Conservation (phyloP, 2,797 vertebrate genomes). For the Xiphorhynchus erythropygius region DNA sequence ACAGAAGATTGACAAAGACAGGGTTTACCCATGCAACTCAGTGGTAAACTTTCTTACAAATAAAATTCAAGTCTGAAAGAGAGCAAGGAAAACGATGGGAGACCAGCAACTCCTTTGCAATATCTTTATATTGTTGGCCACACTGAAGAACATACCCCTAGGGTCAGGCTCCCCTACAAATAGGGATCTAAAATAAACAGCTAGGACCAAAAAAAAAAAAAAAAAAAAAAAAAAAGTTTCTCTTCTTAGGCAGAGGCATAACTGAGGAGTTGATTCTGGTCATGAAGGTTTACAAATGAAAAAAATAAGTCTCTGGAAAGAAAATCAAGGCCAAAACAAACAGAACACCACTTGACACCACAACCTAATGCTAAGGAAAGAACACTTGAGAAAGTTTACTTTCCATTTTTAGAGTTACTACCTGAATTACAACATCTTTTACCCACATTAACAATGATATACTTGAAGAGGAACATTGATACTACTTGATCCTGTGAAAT, state of each 20-base stretch:
- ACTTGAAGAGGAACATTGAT: background rate
- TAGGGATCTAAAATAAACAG: background rate
- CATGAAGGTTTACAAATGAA: background rate
- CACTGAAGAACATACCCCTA: background rate
- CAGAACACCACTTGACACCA: constrained; percentile 7
- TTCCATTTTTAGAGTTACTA: constrained; percentile 5
- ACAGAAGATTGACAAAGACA: background rate
- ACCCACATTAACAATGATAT: background rate
- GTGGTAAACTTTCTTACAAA: background rate
- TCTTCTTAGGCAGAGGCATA: background rate
- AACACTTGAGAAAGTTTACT: constrained; percentile 20
- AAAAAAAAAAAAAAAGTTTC: background rate
- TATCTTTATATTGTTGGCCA: background rate
- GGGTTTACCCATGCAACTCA: background rate
- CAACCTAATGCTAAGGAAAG: background rate
- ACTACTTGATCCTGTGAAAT: background rate
- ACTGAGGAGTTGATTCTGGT: background rate
- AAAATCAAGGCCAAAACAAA: constrained; percentile 41
- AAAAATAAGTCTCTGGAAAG: background rate
- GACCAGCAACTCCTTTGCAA: background rate
- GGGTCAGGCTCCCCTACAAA: background rate
- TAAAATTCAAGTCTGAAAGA: background rate
- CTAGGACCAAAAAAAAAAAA: background rate
- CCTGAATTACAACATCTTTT: background rate
- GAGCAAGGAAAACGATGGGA: background rate